Evolutionary conservation across 2,113 vertebrate species (phyloP), one percentile per base, ranked within the genome.

Genomic region (Paedocypris sp.): DNA sequence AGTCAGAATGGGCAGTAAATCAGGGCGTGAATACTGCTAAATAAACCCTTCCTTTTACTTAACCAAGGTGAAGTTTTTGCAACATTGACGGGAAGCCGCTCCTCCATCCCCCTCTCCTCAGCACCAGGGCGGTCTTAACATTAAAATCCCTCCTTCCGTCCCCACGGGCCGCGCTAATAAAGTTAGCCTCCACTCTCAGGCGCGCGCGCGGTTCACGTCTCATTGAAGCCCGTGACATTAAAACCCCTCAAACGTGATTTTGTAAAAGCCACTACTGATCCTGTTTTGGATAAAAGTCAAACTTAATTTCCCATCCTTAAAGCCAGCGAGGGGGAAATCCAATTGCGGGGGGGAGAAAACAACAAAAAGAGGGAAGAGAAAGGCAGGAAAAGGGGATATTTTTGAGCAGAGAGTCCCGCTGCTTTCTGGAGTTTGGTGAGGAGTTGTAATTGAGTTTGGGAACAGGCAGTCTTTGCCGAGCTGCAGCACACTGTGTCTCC

Each of bases 211-310:
- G 75, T 78, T 79, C 74, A 74, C 73, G 70, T 76, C 75, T 73
- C 76, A 66, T 75, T 82, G 73, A 76, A 77, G 77, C 73, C 79
- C 50, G 52, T 71, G 79, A 80, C 80, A 78, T 81, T 82, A 84
- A 83, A 85, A 79, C 76, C 76, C 75, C 78, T 81, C 77, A 81
- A 80, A 83, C 79, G 47, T 77, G 80, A 87, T 85, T 84, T 83
- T 62, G 77, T 77, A 78, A 84, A 83, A 80, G 84, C 75, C 52
- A 46, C 64, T 80, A 62, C 78, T 78, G 77, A 83, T 82, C 77
- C 73, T 78, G 76, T 77, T 82, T 71, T 80, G 76, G 77, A 79
- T 77, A 75, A 80, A 84, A 81, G 78, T 83, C 81, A 80, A 84
- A 85, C 73, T 76, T 79, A 75, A 82, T 85, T 84, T 76, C 78